phyloP scores from a whole-genome alignment of 2,113 vertebrate genomes.

The Ivindomyrus marchei region DNA sequence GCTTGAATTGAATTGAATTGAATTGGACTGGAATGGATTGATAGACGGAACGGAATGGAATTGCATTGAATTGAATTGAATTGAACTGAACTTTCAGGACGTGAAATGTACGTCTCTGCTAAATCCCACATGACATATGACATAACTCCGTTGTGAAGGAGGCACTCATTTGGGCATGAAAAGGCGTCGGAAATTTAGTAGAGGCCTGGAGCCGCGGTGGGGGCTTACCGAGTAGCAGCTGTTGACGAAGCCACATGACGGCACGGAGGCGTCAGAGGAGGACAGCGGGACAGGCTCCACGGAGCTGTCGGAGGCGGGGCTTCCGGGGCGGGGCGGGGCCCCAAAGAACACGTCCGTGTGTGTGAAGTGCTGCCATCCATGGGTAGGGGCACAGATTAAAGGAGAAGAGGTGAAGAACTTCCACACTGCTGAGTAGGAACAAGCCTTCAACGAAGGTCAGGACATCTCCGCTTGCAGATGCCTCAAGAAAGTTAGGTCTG shows the following conservation, averaged over 20 bases:
- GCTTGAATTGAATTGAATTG: not conserved
- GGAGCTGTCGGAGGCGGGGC: slow-evolving; percentile 64
- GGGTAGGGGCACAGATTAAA: not conserved
- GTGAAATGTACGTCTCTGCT: not conserved
- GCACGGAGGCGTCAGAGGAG: slow-evolving; percentile 50
- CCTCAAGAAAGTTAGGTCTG: not conserved
- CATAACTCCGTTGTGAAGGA: not conserved
- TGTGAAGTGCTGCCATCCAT: not conserved
- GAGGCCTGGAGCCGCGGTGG: too few species aligned
- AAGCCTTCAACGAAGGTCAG: not conserved
- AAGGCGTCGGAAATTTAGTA: not conserved
- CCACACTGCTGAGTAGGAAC: not conserved
- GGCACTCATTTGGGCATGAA: not conserved
- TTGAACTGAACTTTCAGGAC: not conserved
- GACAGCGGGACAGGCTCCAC: slow-evolving; percentile 63
- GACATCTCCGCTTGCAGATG: not conserved
- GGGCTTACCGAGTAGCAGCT: slow-evolving; percentile 53
- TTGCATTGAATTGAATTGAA: not conserved
- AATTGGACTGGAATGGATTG: too few species aligned
- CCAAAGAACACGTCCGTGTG: slow-evolving; percentile 14
- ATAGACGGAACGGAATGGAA: not conserved
- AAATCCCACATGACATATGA: not conserved
- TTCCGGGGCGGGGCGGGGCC: slow-evolving; percentile 54
- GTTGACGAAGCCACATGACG: slow-evolving; percentile 45
- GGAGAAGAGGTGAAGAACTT: not conserved